Conservation (phyloP, 2,888 invertebrate species). For the Drosophila suboccidentalis region DNA sequence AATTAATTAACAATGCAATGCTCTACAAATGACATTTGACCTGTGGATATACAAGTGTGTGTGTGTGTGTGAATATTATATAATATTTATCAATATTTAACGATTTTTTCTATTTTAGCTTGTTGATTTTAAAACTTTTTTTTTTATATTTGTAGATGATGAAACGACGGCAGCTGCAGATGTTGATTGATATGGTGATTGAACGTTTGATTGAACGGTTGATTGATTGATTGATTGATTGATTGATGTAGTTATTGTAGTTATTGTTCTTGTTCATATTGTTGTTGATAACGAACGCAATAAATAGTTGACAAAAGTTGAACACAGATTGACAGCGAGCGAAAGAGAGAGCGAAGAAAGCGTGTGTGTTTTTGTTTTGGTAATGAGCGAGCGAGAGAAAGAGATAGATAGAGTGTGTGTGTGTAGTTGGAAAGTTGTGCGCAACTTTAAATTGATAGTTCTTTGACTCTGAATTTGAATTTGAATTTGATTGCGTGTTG, state of each 20-base stretch:
- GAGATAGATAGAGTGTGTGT: conserved; percentile 28
- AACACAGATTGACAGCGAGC: conserved; percentile 34
- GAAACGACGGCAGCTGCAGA: conserved; percentile 62
- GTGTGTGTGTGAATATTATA: conserved; percentile 20
- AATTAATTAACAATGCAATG: conserved; percentile 2
- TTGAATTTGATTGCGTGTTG: conserved; percentile 68
- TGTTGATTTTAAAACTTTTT: conserved; percentile 11
- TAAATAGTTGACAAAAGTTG: conserved; percentile 33
- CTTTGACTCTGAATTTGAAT: conserved; percentile 14
- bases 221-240: conserved; percentile 56
- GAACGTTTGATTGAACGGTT: conserved; percentile 39
- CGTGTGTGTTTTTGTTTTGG: conserved; percentile 47
- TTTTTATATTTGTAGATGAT: conserved; percentile 31
- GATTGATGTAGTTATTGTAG: conserved; percentile 64
- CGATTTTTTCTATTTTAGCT: conserved; percentile 8
- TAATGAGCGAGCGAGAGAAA: not conserved
- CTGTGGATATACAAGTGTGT: conserved; percentile 7
- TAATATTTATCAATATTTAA: conserved; percentile 6
- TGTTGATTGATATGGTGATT: conserved; percentile 46
- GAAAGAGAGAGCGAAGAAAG: conserved; percentile 16
- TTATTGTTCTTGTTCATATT: conserved; percentile 41
- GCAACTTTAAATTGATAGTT: conserved; percentile 65
- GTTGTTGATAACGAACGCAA: conserved; percentile 52
- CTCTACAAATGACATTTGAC: conserved; percentile 4
- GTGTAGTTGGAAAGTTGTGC: conserved; percentile 72